Base-by-base conservation (phyloP, 1,140 invertebrate genomes). In the Diabrotica undecimpunctata region DNA sequence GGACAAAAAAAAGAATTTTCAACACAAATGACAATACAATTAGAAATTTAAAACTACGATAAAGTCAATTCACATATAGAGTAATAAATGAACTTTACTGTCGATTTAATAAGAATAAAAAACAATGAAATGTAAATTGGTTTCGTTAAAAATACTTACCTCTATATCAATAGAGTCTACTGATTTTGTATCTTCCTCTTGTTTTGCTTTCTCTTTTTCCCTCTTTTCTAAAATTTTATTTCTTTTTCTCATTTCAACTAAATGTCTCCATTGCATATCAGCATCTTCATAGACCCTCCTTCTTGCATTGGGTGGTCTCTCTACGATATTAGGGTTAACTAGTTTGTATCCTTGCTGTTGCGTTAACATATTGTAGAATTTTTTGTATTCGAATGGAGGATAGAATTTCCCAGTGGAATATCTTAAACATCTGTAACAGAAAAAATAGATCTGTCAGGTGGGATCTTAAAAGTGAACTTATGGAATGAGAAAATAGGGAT, bases 331-430 rank as follows among this genome's bases (percentile, higher is more conserved):
- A 6, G 41, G 41, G n/a, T 46, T 46, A 6, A 46, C 41, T n/a
- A 46, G n/a, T 46, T 4, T 46, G n/a, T 46, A 46, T 10, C 41
- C 41, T 46, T 46, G 41, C 6, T 10, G n/a, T 46, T 46, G 41
- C 6, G 41, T 46, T 46, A 46, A 10, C 66, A 89, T 87, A 57
- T 82, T 80, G 62, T 89, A 85, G 7, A 93, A 72, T 62, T 81
- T 80, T 10, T 82, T 78, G 59, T 83, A 85, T 72, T 92, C 82
- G 7, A 90, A 77, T 25, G 78, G 75, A 1, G 89, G 88, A 78
- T 90, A 77, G 63, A 75, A 90, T 6, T 80, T 75, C 5, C 80
- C 81, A 14, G 58, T 68, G n/a, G 73, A 78, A 66, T 86, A 84
- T 64, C 83, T 81, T 5, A 92, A 76, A 76, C 41, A 46, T 5